Evolutionary conservation across 2,888 invertebrate species (phyloP).

Genomic region (Subacronicta megacephala): DNA sequence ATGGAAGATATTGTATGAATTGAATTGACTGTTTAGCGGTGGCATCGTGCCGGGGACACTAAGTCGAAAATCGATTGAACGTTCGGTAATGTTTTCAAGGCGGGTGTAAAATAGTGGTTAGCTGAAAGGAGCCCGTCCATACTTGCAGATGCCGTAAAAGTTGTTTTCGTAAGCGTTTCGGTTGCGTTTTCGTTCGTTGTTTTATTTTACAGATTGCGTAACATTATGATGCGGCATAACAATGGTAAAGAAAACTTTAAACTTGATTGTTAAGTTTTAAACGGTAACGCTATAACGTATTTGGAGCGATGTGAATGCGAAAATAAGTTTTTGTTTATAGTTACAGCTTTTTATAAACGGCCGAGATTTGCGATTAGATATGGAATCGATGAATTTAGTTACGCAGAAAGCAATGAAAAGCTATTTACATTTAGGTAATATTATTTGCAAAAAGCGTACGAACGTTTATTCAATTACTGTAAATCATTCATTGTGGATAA

Average conservation of each 20-base stretch:
- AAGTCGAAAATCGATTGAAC: conserved; percentile 86
- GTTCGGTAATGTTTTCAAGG: conserved; percentile 84
- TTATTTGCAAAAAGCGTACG: background rate
- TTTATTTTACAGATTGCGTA: conserved; percentile 71
- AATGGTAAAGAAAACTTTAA: conserved; percentile 20
- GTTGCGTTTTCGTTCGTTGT: conserved; percentile 56
- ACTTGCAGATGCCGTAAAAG: conserved; percentile 77
- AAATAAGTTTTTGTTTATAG: conserved; percentile 23
- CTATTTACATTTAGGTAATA: no score
- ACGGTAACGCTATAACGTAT: conserved; percentile 8
- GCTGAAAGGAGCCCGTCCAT: conserved; percentile 77
- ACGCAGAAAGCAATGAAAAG: background rate
- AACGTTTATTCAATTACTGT: background rate
- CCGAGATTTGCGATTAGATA: background rate
- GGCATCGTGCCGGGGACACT: conserved; percentile 53
- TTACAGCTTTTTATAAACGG: conserved; percentile 22
- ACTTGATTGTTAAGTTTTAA: conserved; percentile 13
- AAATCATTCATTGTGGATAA: background rate
- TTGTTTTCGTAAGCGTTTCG: conserved; percentile 69
- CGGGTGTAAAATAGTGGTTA: conserved; percentile 78
- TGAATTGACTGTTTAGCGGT: conserved; percentile 36
- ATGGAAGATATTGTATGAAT: conserved; percentile 44
- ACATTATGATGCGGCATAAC: conserved; percentile 46
- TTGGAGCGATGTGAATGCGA: background rate
- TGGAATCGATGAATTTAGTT: conserved; percentile 3